Evolutionary conservation across 1,140 invertebrate species (phyloP), one percentile per base, ranked within the genome.

Genomic region (Orchesella cincta): DNA sequence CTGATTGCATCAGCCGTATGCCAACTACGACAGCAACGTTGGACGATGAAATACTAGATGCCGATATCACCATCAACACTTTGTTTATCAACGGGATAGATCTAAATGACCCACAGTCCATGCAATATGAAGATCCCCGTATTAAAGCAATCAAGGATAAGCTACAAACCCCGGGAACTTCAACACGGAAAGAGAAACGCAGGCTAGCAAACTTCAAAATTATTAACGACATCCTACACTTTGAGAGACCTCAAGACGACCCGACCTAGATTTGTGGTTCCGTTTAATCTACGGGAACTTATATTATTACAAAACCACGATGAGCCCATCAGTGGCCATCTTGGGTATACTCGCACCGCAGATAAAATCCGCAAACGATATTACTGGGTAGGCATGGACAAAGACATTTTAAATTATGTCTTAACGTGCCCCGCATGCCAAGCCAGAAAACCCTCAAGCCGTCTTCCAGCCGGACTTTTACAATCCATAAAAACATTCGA

Each of bases 391-490:
- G 51, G 54, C 18, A 67, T 83, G 64, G 46, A 64, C 14, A 71
- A 52, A 62, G 64, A 78, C 39, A 67, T 81, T 0, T 28, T 31
- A 1, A 16, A 57, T 2, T 82, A 78, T 70, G 77, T 82, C 20
- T 23, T 52, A 1, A 35, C 76, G 0, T 84, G 83, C 77, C 39
- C 35, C 20, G 29, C 28, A 18, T 83, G 83, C 52, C 78, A 82
- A 78, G 52, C 35, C n/a, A 39, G 35, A 31, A 83, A 81, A 54
- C 29, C 26, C 1, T 31, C 73, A 20, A 54, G 39, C 1, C 29
- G 51, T 8, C 18, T 26, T 14, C 39, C 73, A 5, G 29, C 51
- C 1, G 80, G 80, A 1, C 36, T 74, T 14, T 1, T 79, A 28
- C 79, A 80, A 26, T 51, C 73, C 16, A 78, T 81, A n/a, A 14